Base-by-base conservation (phyloP, 1,140 invertebrate genomes). In the Heliconius melpomene region DNA sequence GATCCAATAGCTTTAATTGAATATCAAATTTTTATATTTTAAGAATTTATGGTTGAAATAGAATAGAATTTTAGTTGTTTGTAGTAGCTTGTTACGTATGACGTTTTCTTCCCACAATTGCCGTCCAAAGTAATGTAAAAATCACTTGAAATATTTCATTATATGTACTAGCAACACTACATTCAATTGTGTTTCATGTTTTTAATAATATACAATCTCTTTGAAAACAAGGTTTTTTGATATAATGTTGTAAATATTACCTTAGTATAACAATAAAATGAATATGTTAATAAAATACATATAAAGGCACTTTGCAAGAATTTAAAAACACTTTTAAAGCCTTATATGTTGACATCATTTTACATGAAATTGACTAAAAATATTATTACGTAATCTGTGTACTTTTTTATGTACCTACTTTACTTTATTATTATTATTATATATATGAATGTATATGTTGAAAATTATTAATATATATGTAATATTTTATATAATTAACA, bases 1-100 rank as follows among this genome's bases (percentile, higher is more conserved):
- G 76, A 83, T 85, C 72, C 38, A 66, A 85, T 86, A 86, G 85
- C 85, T 86, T 86, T 86, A 86, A 85, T 80, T 76, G 71, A 85
- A 83, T 86, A 80, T 85, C 82, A 81, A 85, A 83, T 85, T 75
- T 75, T 71, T 52, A 71, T 72, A 54, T 46, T n/a, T 52, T 77
- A 71, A 77, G 66, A 20, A 52, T 40, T 46, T 46, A 46, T 77
- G 71, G 66, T 66, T 72, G 13, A 46, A 46, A 23, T 18, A 77
- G n/a, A 66, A 23, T 57, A 23, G 54, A 75, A n/a, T 29, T 32
- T n/a, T 60, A 11, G 8, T 74, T 32, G 20, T 36, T 16, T 75
- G 50, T 52, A 52, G 29, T 32, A 20, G 11, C 29, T 66, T 29
- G 60, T 75, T 60, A 75, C 60, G 20, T 60, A n/a, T 46, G 26